Evolutionary conservation across 2,888 invertebrate species (phyloP), one percentile per base, ranked within the genome.

Genomic region (Plagiodera versicolora): DNA sequence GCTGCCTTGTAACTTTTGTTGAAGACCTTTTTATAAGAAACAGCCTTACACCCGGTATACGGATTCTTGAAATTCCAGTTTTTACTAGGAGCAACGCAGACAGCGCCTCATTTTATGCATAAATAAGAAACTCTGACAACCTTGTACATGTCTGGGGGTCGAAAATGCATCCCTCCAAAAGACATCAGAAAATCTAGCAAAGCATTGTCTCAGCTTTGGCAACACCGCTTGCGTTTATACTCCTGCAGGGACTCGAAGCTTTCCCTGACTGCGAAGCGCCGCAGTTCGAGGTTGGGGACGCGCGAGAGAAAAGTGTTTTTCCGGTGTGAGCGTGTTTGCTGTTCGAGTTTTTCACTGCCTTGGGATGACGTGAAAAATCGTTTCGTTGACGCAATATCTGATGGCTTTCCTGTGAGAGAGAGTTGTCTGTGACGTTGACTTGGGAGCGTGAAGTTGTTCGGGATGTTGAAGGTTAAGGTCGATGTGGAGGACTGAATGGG

Each of bases 171-270:
- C n/a, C n/a, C n/a, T n/a, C n/a, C n/a, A n/a, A n/a, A n/a, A n/a
- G n/a, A n/a, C n/a, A n/a, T n/a, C n/a, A n/a, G n/a, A n/a, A n/a
- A n/a, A n/a, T n/a, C n/a, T n/a, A 6, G 6, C 24, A 24, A 24
- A 24, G 4, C 4, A 24, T 24, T 24, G 24, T 24, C 6, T 6
- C 24, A 24, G 24, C 24, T 24, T 63, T 62, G 60, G 70, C 59
- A 67, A 66, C 64, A 66, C 68, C 70, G 71, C 70, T 64, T 65
- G 68, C 71, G 70, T 64, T 65, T 56, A 61, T 57, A 67, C 75
- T 74, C 78, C 80, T 80, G 80, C 83, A 81, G 81, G 60, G 62
- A 81, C 81, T 81, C 83, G 82, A 82, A 82, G 81, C 81, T 82
- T 81, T 82, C 81, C 83, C 81, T 84, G 83, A 82, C 73, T 72